Evolutionary conservation across 2,888 invertebrate genomes (phyloP).

Genomic region (Clanis bilineata): DNA sequence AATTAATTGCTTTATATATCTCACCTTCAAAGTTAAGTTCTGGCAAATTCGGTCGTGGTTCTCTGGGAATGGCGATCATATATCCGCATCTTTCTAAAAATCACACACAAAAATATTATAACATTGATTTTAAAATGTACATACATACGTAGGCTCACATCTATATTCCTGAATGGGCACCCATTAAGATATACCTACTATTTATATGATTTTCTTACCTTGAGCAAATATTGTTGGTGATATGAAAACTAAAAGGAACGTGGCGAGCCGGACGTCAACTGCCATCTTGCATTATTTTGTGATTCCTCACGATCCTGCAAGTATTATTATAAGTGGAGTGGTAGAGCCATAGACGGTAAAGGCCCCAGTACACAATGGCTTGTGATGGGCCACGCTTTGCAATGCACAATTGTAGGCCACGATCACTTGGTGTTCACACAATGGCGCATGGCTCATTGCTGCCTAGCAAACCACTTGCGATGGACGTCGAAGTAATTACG

Average conservation of each 20-base stretch:
- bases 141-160: too few species aligned
- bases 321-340: too few species aligned
- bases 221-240: conserved; percentile 32
- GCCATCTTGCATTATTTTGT: conserved; percentile 50
- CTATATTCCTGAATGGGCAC: not conserved
- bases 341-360: too few species aligned
- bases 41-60: conserved; percentile 49
- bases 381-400: too few species aligned
- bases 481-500: too few species aligned
- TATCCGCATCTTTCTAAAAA: conserved; percentile 52
- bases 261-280: conserved; percentile 36
- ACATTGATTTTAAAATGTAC: not conserved
- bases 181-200: not conserved
- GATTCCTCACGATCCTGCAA: conserved; percentile 13
- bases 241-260: conserved; percentile 33
- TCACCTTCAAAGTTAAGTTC: conserved; percentile 52
- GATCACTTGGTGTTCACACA: too few species aligned
- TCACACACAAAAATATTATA: not conserved
- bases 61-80: conserved; percentile 61
- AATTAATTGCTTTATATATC: too few species aligned
- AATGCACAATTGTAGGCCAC: too few species aligned
- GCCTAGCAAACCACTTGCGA: too few species aligned
- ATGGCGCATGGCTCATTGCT: too few species aligned
- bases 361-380: too few species aligned
- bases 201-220: conserved; percentile 30